phyloP scores from a whole-genome alignment of 2,797 vertebrate species.

The Platyrinchus mystaceus region DNA sequence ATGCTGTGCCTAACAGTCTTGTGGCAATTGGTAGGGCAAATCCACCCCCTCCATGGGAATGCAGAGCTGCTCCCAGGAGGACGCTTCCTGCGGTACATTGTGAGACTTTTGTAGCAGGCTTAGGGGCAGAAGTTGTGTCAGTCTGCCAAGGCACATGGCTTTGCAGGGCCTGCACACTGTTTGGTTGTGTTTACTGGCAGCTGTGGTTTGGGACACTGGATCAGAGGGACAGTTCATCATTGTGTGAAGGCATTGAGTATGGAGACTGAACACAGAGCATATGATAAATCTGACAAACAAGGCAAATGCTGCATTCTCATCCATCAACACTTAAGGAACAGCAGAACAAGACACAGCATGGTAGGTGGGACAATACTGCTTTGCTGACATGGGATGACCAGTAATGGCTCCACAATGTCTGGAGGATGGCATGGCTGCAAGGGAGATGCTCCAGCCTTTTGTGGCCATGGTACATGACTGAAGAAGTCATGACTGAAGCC shows the following conservation, averaged over 20 bases:
- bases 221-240: neutral
- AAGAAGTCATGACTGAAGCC: neutral
- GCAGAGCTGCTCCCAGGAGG: constrained; percentile 1
- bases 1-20: neutral
- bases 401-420: constrained; percentile 17
- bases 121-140: neutral
- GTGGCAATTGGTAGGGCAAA: neutral
- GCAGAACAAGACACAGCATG: neutral
- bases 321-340: neutral
- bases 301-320: neutral
- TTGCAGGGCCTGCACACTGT: neutral
- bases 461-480: neutral
- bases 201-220: constrained; percentile 4
- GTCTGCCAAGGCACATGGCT: constrained; percentile 17
- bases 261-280: neutral
- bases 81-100: neutral
- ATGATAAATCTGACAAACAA: neutral
- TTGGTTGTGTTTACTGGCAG: neutral
- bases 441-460: neutral
- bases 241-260: neutral
- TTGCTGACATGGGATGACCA: neutral
- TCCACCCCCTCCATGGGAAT: neutral
- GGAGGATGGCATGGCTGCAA: neutral
- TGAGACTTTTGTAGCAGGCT: neutral
- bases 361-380: constrained; percentile 1